These are phyloP conservation scores for Cetonia aurata DNA, from an alignment of 2,888 invertebrate species.

Conservation along the genomic window DNA sequence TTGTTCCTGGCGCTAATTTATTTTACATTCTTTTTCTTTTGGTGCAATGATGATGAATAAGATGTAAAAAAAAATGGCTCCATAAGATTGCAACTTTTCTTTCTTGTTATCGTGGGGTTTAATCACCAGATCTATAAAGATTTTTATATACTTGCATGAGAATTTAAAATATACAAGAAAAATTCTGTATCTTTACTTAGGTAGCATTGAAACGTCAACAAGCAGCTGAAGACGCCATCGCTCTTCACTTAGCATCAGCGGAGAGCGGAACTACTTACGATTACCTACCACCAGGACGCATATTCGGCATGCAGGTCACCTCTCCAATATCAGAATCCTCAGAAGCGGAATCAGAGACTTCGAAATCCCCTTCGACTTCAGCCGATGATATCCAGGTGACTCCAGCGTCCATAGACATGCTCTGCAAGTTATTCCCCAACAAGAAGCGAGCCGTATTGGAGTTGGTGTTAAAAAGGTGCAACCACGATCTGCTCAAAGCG, in stretches of 20 bases:
- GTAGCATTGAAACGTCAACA: slow-evolving; percentile 96
- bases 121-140: too few species aligned
- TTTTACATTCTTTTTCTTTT: too few species aligned
- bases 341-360: slow-evolving; percentile 42
- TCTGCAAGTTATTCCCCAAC: slow-evolving; percentile 90
- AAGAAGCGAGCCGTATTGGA: slow-evolving; percentile 90
- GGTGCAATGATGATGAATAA: too few species aligned
- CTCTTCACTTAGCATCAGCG: slow-evolving; percentile 89
- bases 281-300: slow-evolving; percentile 88
- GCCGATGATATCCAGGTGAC: slow-evolving; percentile 69
- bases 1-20: too few species aligned
- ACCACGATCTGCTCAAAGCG: slow-evolving; percentile 90
- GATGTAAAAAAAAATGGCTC: too few species aligned
- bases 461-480: slow-evolving; percentile 91
- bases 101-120: too few species aligned
- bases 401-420: slow-evolving; percentile 84
- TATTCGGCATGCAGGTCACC: slow-evolving; percentile 89
- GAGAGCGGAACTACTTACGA: slow-evolving; percentile 80
- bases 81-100: too few species aligned
- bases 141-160: neutral
- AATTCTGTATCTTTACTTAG: slow-evolving; percentile 65
- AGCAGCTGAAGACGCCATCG: slow-evolving; percentile 97
- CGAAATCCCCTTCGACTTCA: slow-evolving; percentile 25
- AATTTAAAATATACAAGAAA: neutral
- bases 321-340: slow-evolving; percentile 71